Evolutionary conservation across 2,888 invertebrate genomes (phyloP), one percentile per base, ranked within the genome.

Genomic region (Drosophila pegasa): DNA sequence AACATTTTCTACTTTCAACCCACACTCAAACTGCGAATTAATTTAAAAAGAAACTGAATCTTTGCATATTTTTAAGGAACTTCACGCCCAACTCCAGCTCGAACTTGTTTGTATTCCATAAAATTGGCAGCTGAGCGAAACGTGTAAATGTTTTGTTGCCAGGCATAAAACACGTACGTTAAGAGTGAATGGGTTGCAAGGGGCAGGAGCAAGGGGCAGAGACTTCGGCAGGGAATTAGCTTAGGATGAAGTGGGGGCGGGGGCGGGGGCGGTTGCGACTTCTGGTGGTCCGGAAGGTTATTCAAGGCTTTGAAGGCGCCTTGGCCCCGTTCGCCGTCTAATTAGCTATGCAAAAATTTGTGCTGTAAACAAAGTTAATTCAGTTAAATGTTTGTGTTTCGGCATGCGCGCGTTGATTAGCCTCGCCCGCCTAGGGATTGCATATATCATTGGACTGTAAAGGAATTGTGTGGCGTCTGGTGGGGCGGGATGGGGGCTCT

Each of bases 331-430:
- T 66, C 52, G 70, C 66, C 59, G 67, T 71, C 69, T 84, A 85
- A 85, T 85, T 85, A 87, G 84, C 77, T 84, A 86, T 87, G 85
- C 87, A 80, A 82, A 85, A 85, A 84, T 80, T 51, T 41, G 38
- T 78, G 74, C 69, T 84, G 75, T 64, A 66, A 86, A 82, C 85
- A 85, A 86, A 77, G 82, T 85, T 84, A 84, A 84, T 84, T 85
- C 75, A 74, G 85, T 82, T 87, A 80, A 87, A 82, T 85, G 87
- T 85, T 85, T 85, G 80, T 82, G 82, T 85, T 85, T 78, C 43
- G 80, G 75, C 80, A 82, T 71, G 78, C 78, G 76, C 78, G 65
- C 71, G 82, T 83, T 83, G 83, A 83, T 83, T 83, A 83, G 71
- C 45, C 67, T 40, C 48, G 59, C 64, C 63, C 35, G 41, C 35